These are phyloP conservation scores for Heteropelma amictum DNA, from an alignment of 2,888 invertebrate genomes.

Conservation along the genomic window DNA sequence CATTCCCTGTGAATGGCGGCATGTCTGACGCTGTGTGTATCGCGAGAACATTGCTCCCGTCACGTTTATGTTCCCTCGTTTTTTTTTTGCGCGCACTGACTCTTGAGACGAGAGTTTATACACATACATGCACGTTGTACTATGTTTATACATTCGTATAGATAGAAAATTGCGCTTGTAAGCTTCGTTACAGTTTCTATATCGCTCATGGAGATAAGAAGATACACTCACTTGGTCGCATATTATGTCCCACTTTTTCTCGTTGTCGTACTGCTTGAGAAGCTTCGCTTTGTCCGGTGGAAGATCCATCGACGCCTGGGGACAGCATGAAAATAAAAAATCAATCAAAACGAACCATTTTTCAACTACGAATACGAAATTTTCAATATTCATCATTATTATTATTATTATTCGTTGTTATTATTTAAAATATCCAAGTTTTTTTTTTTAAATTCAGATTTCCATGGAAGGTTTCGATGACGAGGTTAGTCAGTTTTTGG, in stretches of 20 bases:
- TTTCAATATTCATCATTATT: too few species aligned
- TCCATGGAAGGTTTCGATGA: too few species aligned
- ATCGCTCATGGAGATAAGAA: not conserved
- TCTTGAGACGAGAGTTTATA: not conserved
- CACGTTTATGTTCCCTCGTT: not conserved
- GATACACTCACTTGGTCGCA: constrained; percentile 92
- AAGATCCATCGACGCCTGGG: constrained; percentile 98
- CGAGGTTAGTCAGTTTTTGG: too few species aligned
- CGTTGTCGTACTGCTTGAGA: constrained; percentile 95
- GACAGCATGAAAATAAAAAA: not conserved
- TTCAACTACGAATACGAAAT: too few species aligned
- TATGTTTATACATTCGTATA: not conserved
- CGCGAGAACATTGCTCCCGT: constrained; percentile 14
- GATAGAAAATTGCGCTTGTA: too few species aligned
- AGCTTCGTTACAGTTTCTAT: not conserved
- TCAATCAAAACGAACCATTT: too few species aligned
- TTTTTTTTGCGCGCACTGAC: not conserved
- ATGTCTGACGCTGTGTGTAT: constrained; percentile 22
- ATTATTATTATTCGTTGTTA: too few species aligned
- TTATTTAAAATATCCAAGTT: too few species aligned
- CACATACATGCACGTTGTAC: not conserved
- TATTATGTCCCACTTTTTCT: constrained; percentile 99
- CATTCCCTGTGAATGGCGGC: constrained; percentile 17
- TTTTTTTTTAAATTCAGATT: too few species aligned
- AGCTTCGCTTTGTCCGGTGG: constrained; percentile 99